Evolutionary conservation across 2,797 vertebrate genomes (phyloP), one percentile per base, ranked within the genome.

Genomic region (Threskiornis aethiopicus): DNA sequence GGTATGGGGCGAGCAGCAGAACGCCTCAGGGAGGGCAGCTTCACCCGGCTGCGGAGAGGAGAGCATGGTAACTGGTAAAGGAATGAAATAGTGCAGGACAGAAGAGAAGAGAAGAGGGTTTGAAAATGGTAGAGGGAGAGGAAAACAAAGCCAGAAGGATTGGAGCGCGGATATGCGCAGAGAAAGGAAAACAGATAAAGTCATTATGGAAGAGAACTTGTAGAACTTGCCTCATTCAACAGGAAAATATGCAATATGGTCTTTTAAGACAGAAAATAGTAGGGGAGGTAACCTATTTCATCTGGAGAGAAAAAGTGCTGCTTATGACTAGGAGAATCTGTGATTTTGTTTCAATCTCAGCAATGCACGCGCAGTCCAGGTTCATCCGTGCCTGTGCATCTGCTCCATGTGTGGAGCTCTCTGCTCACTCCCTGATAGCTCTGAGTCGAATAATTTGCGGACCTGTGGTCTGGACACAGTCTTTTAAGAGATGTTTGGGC

Each of bases 401-500:
- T 70, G 47, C n/a, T 75, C 52, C 3, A 0, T 7, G 22, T n/a
- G 24, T 35, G 29, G n/a, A 80, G 31, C 64, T 83, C 67, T 59
- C 61, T 39, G 18, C 57, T 59, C 46, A 14, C 64, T 71, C 62
- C 33, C 21, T 51, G 33, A 49, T 47, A 26, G 42, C 35, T 65
- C 58, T 19, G 29, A 54, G 33, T 25, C 10, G 29, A 86, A 65
- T 44, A 51, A 79, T 76, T 79, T 51, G 58, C 69, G 92, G 62
- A 72, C 29, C 51, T 90, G 67, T 82, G 25, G 62, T 90, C 44
- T 55, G 55, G 70, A 81, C 41, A 49, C 18, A 41, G 16, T 69
- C 51, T 82, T 94, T 73, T 52, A 79, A n/a, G 70, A 10, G 20
- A 29, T 42, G 18, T 82, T 92, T 92, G 70, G 66, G 84, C 70